Evolutionary conservation across 2,113 vertebrate species (phyloP), one percentile per base, ranked within the genome.

Genomic region (Nymphicus hollandicus): DNA sequence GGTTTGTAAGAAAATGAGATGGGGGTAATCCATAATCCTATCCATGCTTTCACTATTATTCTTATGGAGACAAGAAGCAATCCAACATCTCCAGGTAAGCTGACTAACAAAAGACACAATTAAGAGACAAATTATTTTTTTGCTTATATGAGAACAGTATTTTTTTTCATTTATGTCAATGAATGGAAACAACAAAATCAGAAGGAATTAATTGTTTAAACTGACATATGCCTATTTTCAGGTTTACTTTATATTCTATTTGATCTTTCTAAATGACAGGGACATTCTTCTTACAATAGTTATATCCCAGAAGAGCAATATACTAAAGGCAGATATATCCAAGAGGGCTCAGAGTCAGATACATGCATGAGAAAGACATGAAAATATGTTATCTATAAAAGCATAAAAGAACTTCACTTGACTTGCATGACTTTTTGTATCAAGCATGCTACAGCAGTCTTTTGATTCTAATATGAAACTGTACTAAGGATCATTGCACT

Each of bases 401-500:
- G 88, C 97, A 93, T 89, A 94, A 89, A 96, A 97, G 94, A 97
- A 96, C 95, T 97, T 96, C 74, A 88, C 95, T 97, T 95, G 89
- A 97, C 96, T 97, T 93, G 90, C 95, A 94, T 93, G 97, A 97
- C 94, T 98, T 97, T 98, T 97, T 97, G 96, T 96, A 96, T 97
- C 97, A 96, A 97, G 97, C 96, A 97, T 96, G 97, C 97, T 97
- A 97, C 96, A 96, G 96, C 95, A 98, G 94, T 92, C 98, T 98
- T 98, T 97, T 97, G 97, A 97, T 97, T 98, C 97, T 97, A 98
- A 98, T 98, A 98, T 96, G 98, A 98, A 98, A 97, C 97, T 97
- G 81, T 96, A 97, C 96, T 98, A 98, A 98, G 98, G 98, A 98
- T 98, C 98, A 98, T 98, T 98, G 98, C 98, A 98, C 98, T 98